Base-by-base conservation (phyloP, 2,888 invertebrate genomes). In the Pseudococcus longispinus region DNA sequence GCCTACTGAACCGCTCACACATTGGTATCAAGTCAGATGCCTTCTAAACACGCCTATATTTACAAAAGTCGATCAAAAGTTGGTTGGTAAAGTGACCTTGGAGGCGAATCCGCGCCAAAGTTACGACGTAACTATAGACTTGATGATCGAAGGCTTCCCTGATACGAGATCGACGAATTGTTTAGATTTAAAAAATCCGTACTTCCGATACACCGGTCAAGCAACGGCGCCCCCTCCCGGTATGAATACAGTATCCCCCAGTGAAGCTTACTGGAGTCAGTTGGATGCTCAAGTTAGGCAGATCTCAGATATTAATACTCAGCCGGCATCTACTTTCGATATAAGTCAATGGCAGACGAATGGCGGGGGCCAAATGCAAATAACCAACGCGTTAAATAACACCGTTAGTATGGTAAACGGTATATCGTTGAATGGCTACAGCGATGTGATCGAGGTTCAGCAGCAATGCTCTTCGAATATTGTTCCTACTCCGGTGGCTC, bases 11-110 rank as follows among this genome's bases (percentile, higher is more conserved):
- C 98, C 98, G 0, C 92, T 99, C 26, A 99, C 99, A 42, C 99
- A 99, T 91, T 99, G 99, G 99, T 99, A 99, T 91, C 98, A 99
- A 92, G 98, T 99, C 2, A 94, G 99, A 44, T 99, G 99, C 91
- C 93, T 99, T 88, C 91, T 99, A 87, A 97, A 97, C 90, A 95
- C 95, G 89, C 99, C 99, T 1, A 93, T 99, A 82, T 95, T 99
- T 90, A 96, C 97, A 29, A 97, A 98, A 91, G 96, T 96, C 91
- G 98, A 98, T 1, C 98, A 99, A 90, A 93, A 95, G 11, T 92
- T 98, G 86, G 95, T 95, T 0, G 99, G 98, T 0, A 93, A 95
- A 89, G 97, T 98, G 46, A 91, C 96, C 87, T 93, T 99, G 89
- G 92, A 96, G 88, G 98, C 98, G 18, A 99, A 99, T 91, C 70